Conservation (phyloP, 2,113 vertebrate species). For the Xenopus laevis region DNA sequence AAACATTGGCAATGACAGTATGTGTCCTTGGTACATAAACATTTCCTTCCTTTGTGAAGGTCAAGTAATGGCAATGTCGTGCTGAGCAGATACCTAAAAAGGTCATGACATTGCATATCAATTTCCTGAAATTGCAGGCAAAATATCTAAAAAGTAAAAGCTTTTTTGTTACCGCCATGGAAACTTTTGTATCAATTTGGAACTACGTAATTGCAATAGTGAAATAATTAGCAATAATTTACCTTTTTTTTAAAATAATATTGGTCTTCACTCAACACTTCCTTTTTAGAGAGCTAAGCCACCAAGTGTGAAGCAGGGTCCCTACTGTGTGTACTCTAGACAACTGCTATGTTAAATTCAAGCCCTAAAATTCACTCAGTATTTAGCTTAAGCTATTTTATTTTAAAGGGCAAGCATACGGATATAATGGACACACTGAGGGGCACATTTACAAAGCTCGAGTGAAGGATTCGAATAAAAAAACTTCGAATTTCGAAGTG, state of each 20-base stretch:
- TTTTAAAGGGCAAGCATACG: slow-evolving; percentile 9
- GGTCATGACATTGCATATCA: slow-evolving; percentile 37
- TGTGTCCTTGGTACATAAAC: neutral
- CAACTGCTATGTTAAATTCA: slow-evolving; percentile 57
- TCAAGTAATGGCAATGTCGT: slow-evolving; percentile 17
- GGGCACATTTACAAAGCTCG: no score
- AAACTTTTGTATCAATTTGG: neutral
- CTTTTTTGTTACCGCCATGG: slow-evolving; percentile 14
- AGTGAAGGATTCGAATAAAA: no score
- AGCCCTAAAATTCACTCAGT: slow-evolving; percentile 45
- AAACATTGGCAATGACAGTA: no score
- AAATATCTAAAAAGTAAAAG: slow-evolving; percentile 23
- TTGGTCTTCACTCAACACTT: slow-evolving; percentile 40
- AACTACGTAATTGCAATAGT: slow-evolving; percentile 37
- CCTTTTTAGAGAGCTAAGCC: neutral
- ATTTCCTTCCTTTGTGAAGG: slow-evolving; percentile 7
- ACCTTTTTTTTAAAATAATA: slow-evolving; percentile 11
- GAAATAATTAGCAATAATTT: slow-evolving; percentile 40
- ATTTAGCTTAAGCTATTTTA: slow-evolving; percentile 22
- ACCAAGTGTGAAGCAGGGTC: slow-evolving; percentile 49
- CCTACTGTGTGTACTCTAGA: slow-evolving; percentile 49
- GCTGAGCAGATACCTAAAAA: slow-evolving; percentile 24
- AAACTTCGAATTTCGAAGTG: slow-evolving; percentile 26
- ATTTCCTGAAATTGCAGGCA: slow-evolving; percentile 35
- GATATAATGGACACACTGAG: slow-evolving; percentile 4